Base-by-base conservation (phyloP, 2,113 vertebrate genomes). In the Oryzias curvinotus region DNA sequence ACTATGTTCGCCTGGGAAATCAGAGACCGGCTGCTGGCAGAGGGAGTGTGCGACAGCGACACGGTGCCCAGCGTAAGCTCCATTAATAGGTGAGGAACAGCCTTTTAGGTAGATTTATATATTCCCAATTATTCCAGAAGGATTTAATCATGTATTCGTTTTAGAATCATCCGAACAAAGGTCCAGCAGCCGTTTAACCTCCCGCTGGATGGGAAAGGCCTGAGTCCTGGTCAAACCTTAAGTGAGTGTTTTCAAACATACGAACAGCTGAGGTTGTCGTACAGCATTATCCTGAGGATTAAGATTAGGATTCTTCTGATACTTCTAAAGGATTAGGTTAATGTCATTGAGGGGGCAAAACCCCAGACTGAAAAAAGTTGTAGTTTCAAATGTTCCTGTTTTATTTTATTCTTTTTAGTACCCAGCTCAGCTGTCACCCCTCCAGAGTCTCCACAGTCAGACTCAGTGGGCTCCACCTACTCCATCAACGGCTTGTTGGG, bases 1-100 rank as follows among this genome's bases (percentile, higher is more conserved):
- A 96, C 95, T 62, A 96, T 96, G 95, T 96, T 96, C 6, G 95
- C 95, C 16, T 96, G 95, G 95, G 95, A 96, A 83, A 96, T 96
- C 81, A 81, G 95, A 44, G 95, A 96, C 86, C 82, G 95, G 12
- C 91, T 96, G 62, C 80, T 96, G 81, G 90, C 95, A 0, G 95
- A 96, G 69, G 94, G 93, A 0, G 93, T 95, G 63, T 96, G 95
- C 62, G 94, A 95, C 83, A 89, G 90, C 0, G 95, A 96, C 89
- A 95, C 94, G 0, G 94, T 96, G 64, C 95, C 95, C 79, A 96
- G 95, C 42, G 95, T 96, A 75, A 95, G 94, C 88, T 96, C 95
- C 83, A 95, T 96, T 75, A 96, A 96, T 90, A 93, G 95, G 95
- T 95, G 56, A 73, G 54, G 60, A 36, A 61, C 60, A 63, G 48